Conservation (phyloP, 2,888 invertebrate genomes). For the Pseudolycoriella hygida region DNA sequence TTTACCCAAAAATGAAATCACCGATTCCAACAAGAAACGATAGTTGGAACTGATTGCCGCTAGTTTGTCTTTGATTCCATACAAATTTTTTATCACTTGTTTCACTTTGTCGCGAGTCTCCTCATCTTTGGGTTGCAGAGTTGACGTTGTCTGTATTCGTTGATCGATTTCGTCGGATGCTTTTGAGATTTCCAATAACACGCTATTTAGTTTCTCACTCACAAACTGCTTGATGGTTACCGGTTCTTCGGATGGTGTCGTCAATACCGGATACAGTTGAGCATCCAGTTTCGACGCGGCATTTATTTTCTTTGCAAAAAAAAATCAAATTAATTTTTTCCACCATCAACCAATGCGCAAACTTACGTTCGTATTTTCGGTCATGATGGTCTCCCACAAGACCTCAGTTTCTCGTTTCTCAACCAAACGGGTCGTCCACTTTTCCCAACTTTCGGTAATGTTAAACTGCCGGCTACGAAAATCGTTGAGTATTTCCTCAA, state of each 20-base stretch:
- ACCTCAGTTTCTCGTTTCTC: conserved; percentile 35
- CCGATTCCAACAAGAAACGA: conserved; percentile 47
- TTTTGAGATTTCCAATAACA: conserved; percentile 40
- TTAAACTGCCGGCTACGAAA: conserved; percentile 44
- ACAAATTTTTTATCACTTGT: conserved; percentile 43
- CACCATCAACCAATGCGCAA: too few species aligned
- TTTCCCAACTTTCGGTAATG: conserved; percentile 50
- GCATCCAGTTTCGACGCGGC: conserved; percentile 50
- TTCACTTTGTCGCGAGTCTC: conserved; percentile 34
- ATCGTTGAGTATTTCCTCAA: conserved; percentile 48
- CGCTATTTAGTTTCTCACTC: conserved; percentile 35
- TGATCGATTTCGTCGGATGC: conserved; percentile 49
- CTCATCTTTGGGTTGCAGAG: conserved; percentile 40
- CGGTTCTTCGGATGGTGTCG: conserved; percentile 39
- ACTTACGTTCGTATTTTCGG: conserved; percentile 48
- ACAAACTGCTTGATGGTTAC: conserved; percentile 36
- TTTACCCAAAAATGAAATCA: conserved; percentile 52
- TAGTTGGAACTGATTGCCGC: conserved; percentile 52
- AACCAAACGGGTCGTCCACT: conserved; percentile 46
- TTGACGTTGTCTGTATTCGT: conserved; percentile 46
- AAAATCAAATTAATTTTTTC: background rate
- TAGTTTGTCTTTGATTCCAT: conserved; percentile 45
- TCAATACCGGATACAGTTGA: conserved; percentile 58
- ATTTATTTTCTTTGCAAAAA: conserved; percentile 35
- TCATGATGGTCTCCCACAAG: conserved; percentile 35